Percentiles rank a stretch among this genome's conserved stretches.
phyloP scores from a whole-genome alignment of 2,113 vertebrate species.

The Psittacula cyanocephala region DNA sequence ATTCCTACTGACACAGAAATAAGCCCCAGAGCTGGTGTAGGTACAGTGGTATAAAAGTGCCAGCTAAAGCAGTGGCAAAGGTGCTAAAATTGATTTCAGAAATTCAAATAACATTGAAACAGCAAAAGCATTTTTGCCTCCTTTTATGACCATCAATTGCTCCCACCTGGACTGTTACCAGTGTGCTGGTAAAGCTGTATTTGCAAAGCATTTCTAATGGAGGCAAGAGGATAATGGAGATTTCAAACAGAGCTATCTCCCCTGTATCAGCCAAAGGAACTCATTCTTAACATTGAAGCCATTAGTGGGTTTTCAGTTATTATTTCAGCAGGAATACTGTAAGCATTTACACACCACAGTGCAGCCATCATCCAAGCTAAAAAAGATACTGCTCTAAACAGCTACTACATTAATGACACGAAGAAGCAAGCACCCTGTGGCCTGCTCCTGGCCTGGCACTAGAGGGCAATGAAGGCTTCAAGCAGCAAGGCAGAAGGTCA shows the following conservation, averaged over 20 bases:
- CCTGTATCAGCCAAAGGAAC: not conserved
- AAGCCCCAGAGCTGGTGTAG: accelerated
- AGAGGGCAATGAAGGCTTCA: not conserved
- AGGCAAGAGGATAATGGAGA: not conserved
- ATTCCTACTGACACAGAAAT: not conserved
- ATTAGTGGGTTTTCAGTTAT: not conserved
- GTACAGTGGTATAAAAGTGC: not conserved
- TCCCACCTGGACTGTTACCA: not conserved
- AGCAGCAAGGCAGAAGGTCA: accelerated
- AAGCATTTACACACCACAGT: not conserved
- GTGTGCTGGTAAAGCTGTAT: not conserved
- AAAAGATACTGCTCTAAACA: not conserved
- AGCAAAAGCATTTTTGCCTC: not conserved
- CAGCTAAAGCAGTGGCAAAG: not conserved
- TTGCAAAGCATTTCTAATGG: not conserved
- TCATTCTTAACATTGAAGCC: not conserved
- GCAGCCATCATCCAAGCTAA: not conserved
- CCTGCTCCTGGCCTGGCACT: not conserved
- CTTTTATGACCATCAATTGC: not conserved
- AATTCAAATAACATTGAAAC: not conserved
- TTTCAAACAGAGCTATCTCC: not conserved
- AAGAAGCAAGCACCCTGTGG: not conserved
- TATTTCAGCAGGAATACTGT: not conserved
- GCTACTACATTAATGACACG: not conserved
- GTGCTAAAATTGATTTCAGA: not conserved